Evolutionary conservation across 1,140 invertebrate genomes (phyloP).

Genomic region (Procambarus virginalis): DNA sequence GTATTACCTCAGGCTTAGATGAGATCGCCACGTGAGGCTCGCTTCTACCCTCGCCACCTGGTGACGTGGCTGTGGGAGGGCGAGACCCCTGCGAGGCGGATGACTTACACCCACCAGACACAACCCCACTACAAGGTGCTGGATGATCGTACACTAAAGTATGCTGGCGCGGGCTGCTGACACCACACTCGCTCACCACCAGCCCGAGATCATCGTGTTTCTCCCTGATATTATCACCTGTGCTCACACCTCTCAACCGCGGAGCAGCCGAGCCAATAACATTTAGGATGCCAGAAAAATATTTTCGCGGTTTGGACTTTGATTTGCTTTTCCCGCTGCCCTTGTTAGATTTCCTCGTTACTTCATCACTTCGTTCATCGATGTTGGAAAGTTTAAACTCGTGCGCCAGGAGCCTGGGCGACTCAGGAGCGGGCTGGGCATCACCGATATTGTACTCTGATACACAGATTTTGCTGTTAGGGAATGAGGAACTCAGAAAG

Average conservation of each 20-base stretch:
- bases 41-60: background rate
- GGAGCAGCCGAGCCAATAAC: conserved; percentile 50
- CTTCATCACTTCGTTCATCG: background rate
- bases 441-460: conserved; percentile 54
- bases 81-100: background rate
- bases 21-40: background rate
- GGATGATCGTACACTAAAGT: background rate
- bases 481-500: conserved; percentile 25
- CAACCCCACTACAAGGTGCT: background rate
- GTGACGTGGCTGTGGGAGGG: background rate
- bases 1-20: conserved; percentile 18
- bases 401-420: conserved; percentile 8
- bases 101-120: background rate
- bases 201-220: background rate
- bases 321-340: conserved; percentile 22
- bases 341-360: background rate
- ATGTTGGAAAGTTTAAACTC: conserved; percentile 11
- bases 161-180: background rate
- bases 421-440: background rate
- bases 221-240: background rate
- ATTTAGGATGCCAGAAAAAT: conserved; percentile 54
- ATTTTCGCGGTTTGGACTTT: conserved; percentile 43
- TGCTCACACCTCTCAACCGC: conserved; percentile 25
- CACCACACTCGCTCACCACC: background rate
- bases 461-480: conserved; percentile 38